Base-by-base conservation (phyloP, 2,888 invertebrate genomes). In the Caenorhabditis sp. region DNA sequence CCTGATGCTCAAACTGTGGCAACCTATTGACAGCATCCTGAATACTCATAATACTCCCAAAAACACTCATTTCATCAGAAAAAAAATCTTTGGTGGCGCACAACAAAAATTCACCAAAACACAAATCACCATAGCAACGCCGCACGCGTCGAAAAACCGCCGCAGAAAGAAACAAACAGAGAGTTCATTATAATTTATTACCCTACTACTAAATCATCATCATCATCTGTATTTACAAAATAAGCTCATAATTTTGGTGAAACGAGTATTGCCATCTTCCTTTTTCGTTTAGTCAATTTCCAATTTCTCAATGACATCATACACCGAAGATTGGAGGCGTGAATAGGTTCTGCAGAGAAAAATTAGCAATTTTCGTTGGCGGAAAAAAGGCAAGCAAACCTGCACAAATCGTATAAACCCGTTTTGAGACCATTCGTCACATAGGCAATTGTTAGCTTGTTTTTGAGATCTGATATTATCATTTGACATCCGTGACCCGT, bases 401-500 rank as follows among this genome's bases (percentile, higher is more conserved):
- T 43, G 69, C 79, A 79, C 49, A 77, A 54, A 49, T 75, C 73
- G 55, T 79, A 77, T 21, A 78, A 68, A 54, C 80, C 80, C 10
- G 77, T 76, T 62, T 82, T 82, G 58, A 82, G 64, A 17, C 77
- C 82, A 58, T 82, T 82, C 37, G 77, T 78, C 49, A 78, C 78
- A 58, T 82, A 82, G 55, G 77, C 73, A 17, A 82, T 71, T 1
- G 79, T 73, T 1, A 82, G 51, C 36, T 72, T 62, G 36, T 79
- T 79, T 49, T 70, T 69, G 51, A 76, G 69, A 68, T 81, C 81
- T 10, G 78, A 72, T 14, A 72, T 66, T 2, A 79, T 76, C 65
- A 76, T 78, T 54, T 82, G 82, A 58, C 82, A 82, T 49, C 82
- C 82, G 53, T 82, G 81, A 36, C 82, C 82, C 14, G 82, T 75